Evolutionary conservation across 2,888 invertebrate species (phyloP), one percentile per base, ranked within the genome.

Genomic region (Matsumyia berberina): DNA sequence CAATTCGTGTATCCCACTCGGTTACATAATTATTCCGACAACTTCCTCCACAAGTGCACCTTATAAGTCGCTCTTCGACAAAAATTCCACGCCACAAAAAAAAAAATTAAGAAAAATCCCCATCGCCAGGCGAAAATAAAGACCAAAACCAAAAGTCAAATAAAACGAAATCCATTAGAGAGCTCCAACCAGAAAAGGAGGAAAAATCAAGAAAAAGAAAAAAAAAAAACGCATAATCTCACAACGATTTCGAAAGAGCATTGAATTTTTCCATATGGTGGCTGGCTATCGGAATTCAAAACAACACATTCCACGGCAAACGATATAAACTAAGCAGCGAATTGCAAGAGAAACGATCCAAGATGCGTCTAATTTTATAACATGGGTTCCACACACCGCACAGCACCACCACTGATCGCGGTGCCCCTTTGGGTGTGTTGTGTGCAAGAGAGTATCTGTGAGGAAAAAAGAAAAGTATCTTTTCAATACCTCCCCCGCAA

Each of bases 301-400:
- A 72, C 77, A 82, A 77, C 64, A 72, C 77, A 82, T 82, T 82
- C 58, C 77, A 66, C 72, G 9, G 72, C 66, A 62, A 66, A 37
- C 44, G 70, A 70, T 74, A 74, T 76, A 57, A 70, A 81, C 69
- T 19, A 57, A 55, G 62, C 66, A 66, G 58, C 29, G 49, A 66
- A 72, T 72, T 79, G 72, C 79, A 72, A 72, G 79, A 58, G 66
- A 79, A 79, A 58, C 70, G 57, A 58, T 79, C 33, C 31, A 39
- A 79, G 79, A 66, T 72, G 66, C 72, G 72, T 79, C 79, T 79
- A 79, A 79, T 66, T 79, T 79, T 79, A 73, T 66, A 79, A 72
- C 64, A 79, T 58, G 51, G 35, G 37, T 53, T 53, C 60, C 69
- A 55, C 70, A 62, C 37, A 62, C 39, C 17, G 15, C 60, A 24